Conservation (phyloP, 2,113 vertebrate genomes). For the Leucoraja erinaceus region DNA sequence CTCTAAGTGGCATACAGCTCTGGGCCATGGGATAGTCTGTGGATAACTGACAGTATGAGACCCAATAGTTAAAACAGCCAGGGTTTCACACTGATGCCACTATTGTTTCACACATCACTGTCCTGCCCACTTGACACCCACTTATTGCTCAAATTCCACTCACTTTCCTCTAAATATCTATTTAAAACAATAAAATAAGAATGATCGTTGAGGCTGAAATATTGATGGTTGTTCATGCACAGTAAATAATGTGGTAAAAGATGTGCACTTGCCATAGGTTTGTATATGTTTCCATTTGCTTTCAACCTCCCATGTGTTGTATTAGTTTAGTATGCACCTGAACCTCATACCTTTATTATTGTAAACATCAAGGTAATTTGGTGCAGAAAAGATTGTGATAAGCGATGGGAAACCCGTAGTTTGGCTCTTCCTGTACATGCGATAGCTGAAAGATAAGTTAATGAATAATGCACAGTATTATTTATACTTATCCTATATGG, state of each 20-base stretch:
- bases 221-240: background rate
- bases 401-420: constrained; percentile 68
- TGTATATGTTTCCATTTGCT: background rate
- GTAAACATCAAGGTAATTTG: constrained; percentile 77
- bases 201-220: background rate
- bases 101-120: no score
- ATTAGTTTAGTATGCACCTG: background rate
- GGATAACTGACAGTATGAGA: background rate
- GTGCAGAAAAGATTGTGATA: constrained; percentile 53
- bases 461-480: background rate
- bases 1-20: background rate
- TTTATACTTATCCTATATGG: background rate
- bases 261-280: background rate
- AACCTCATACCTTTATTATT: constrained; percentile 67
- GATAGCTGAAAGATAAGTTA: constrained; percentile 52
- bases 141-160: background rate
- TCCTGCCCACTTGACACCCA: background rate
- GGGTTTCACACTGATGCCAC: background rate
- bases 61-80: background rate
- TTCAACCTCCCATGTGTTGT: background rate
- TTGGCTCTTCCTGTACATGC: constrained; percentile 75
- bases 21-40: background rate
- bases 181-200: background rate
- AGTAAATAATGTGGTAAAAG: background rate
- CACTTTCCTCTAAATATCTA: background rate